Percentiles rank a stretch among this genome's conserved stretches.
phyloP scores from a whole-genome alignment of 2,113 vertebrate species.

The Paradoxurus hermaphroditus region DNA sequence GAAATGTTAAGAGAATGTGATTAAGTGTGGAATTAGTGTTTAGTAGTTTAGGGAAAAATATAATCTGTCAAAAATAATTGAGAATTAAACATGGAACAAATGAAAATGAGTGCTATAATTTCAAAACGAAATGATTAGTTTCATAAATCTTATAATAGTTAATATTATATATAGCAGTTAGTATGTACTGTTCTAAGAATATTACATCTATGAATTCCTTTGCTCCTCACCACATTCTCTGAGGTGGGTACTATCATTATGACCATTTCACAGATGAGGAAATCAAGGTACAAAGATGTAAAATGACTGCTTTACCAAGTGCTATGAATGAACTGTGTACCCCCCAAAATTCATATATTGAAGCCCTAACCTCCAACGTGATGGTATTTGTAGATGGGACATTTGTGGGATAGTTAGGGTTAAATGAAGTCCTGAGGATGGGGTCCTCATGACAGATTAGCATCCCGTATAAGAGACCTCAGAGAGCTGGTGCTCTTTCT shows the following conservation, averaged over 20 bases:
- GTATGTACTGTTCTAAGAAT: not conserved
- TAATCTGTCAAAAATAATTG: slow-evolving; percentile 38
- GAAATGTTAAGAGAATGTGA: slow-evolving; percentile 49
- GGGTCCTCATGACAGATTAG: not conserved
- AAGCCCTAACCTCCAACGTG: not conserved
- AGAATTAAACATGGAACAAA: slow-evolving; percentile 25
- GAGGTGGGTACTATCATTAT: not conserved
- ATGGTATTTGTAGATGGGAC: not conserved
- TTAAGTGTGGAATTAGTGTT: slow-evolving; percentile 28
- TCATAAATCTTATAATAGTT: not conserved
- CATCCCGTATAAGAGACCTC: not conserved
- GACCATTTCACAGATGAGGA: not conserved
- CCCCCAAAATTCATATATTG: not conserved
- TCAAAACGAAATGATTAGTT: not conserved
- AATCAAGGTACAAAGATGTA: not conserved
- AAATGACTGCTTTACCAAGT: not conserved
- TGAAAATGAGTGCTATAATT: slow-evolving; percentile 41
- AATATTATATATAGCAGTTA: not conserved
- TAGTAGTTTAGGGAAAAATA: slow-evolving; percentile 34
- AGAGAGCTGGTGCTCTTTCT: not conserved
- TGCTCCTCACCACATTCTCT: not conserved
- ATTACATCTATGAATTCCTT: not conserved
- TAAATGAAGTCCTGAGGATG: not conserved
- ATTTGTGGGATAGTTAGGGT: not conserved
- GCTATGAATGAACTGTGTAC: not conserved